Evolutionary conservation across 2,797 vertebrate genomes (phyloP).

Genomic region (Sciurus carolinensis): DNA sequence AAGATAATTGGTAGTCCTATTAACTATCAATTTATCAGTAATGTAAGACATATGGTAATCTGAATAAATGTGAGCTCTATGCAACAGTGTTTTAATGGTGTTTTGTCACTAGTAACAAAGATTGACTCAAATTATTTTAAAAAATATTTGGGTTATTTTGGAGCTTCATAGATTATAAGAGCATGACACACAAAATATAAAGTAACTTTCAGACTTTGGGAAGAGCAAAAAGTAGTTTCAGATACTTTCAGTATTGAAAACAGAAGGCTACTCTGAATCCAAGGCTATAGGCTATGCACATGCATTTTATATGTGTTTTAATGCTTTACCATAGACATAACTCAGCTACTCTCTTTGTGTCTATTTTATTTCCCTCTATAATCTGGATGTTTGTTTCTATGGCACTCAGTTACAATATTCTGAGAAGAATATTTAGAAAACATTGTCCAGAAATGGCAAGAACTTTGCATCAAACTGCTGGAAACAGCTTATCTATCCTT

Average conservation of each 20-base stretch:
- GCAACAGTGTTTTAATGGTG: not conserved
- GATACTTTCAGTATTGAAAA: not conserved
- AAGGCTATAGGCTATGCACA: not conserved
- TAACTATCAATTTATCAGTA: not conserved
- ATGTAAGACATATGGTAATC: not conserved
- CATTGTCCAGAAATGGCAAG: not conserved
- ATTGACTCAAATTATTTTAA: not conserved
- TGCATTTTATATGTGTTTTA: not conserved
- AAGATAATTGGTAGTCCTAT: not conserved
- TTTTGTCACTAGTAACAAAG: not conserved
- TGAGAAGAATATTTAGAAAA: not conserved
- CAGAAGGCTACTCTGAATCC: not conserved
- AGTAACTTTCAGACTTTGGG: not conserved
- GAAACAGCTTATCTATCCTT: not conserved
- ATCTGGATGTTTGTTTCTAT: not conserved
- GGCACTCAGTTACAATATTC: not conserved
- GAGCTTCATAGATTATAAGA: not conserved
- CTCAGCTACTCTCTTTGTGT: not conserved
- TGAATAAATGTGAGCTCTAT: not conserved
- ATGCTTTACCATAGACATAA: not conserved
- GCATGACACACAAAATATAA: not conserved
- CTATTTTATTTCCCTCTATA: not conserved
- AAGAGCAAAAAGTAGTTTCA: not conserved
- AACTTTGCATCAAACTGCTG: not conserved
- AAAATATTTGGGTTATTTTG: not conserved